These are phyloP conservation scores for Itoplectis maculator DNA, from an alignment of 2,888 invertebrate species.

Conservation along the genomic window DNA sequence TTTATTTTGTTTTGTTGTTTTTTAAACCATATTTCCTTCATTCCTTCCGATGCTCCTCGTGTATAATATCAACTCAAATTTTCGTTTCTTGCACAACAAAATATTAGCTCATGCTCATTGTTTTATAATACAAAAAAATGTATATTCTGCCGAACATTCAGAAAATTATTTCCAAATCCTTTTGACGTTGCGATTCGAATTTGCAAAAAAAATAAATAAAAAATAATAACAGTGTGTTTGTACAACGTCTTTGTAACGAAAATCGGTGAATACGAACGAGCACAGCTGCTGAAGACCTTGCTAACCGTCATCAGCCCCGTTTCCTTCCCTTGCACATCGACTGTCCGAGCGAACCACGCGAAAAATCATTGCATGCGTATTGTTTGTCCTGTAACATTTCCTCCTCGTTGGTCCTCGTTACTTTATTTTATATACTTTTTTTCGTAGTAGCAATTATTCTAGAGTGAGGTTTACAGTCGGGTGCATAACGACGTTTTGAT, in stretches of 20 bases:
- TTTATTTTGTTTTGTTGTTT: slow-evolving; percentile 33
- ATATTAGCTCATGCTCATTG: not conserved
- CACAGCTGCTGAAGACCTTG: slow-evolving; percentile 26
- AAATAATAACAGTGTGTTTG: not conserved
- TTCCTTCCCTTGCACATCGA: slow-evolving; percentile 25
- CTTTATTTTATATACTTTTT: too few species aligned
- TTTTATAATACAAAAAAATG: not conserved
- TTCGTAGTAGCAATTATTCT: slow-evolving; percentile 39
- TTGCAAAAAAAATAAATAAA: too few species aligned
- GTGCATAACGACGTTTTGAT: not conserved
- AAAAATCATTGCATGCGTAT: slow-evolving; percentile 47
- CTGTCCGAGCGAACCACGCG: slow-evolving; percentile 12
- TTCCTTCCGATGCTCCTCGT: slow-evolving; percentile 20
- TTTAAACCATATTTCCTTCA: not conserved
- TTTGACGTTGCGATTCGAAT: not conserved
- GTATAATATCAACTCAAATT: not conserved
- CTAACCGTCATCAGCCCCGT: slow-evolving; percentile 34
- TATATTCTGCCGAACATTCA: not conserved
- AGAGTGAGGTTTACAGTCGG: slow-evolving; percentile 13
- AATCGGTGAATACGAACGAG: slow-evolving; percentile 31
- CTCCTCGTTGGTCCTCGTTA: not conserved
- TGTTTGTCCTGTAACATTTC: slow-evolving; percentile 35
- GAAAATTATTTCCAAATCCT: not conserved
- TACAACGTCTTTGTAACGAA: slow-evolving; percentile 5
- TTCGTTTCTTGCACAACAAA: not conserved